Evolutionary conservation across 2,113 vertebrate species (phyloP).

Genomic region (Amphiprion ocellaris): DNA sequence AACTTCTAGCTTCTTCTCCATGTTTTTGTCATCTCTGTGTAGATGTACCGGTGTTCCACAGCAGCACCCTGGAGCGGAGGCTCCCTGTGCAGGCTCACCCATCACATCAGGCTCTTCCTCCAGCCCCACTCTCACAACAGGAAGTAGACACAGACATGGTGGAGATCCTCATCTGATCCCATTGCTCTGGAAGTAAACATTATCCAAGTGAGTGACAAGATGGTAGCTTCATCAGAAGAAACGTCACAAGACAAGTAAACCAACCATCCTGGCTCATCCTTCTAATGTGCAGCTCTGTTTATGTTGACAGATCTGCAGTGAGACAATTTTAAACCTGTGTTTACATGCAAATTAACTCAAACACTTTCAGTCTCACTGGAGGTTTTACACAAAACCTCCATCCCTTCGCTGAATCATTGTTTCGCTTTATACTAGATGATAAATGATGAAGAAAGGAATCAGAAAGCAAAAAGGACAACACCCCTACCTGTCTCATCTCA

Average conservation of each 20-base stretch:
- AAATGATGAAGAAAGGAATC: too few relatives aligned
- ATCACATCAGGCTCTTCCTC: slow-evolving; percentile 44
- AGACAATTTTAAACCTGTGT: too few relatives aligned
- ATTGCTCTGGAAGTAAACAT: neutral
- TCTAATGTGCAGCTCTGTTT: too few relatives aligned
- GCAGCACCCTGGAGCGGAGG: slow-evolving; percentile 83
- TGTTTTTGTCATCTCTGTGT: neutral
- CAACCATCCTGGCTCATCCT: too few relatives aligned
- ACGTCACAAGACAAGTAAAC: too few relatives aligned
- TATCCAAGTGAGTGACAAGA: neutral
- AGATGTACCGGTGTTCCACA: slow-evolving; percentile 84
- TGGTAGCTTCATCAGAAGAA: too few relatives aligned
- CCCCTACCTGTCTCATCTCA: neutral
- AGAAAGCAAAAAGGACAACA: too few relatives aligned
- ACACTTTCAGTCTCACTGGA: neutral
- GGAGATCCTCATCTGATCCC: slow-evolving; percentile 86
- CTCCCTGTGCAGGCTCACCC: slow-evolving; percentile 71
- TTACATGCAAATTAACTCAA: too few relatives aligned
- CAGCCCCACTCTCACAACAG: slow-evolving; percentile 60
- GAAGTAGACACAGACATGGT: slow-evolving; percentile 86
- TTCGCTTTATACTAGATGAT: too few relatives aligned
- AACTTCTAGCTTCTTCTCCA: neutral
- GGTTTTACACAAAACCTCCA: neutral
- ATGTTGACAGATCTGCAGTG: too few relatives aligned
- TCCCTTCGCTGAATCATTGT: neutral